These are phyloP conservation scores for Tholera decimalis DNA, from an alignment of 2,888 invertebrate species.

Conservation along the genomic window DNA sequence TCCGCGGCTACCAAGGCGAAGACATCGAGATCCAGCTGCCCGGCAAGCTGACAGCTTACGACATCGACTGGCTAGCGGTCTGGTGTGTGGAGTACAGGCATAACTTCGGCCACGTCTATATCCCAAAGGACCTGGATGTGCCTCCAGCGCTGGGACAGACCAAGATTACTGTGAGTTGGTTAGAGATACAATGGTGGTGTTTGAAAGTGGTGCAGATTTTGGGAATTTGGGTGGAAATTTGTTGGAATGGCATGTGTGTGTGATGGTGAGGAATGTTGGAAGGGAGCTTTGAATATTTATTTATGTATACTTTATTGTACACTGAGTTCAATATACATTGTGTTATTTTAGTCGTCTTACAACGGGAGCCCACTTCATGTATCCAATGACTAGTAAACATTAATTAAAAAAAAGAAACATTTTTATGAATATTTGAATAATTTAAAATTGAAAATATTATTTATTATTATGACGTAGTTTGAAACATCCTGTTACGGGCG, in stretches of 20 bases:
- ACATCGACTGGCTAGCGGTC: slow-evolving; percentile 97
- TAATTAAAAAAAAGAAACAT: no score
- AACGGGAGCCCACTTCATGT: no score
- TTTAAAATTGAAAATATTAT: no score
- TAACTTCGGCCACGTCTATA: slow-evolving; percentile 97
- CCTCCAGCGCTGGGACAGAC: slow-evolving; percentile 98
- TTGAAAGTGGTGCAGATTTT: not conserved
- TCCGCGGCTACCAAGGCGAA: slow-evolving; percentile 97
- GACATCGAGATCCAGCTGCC: slow-evolving; percentile 98
- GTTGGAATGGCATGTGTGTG: not conserved
- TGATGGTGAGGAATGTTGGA: not conserved
- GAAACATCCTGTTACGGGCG: no score
- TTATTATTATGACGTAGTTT: no score
- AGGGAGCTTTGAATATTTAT: not conserved
- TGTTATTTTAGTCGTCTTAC: no score
- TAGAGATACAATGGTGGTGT: not conserved
- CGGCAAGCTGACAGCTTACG: slow-evolving; percentile 96
- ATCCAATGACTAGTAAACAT: no score
- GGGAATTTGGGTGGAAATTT: not conserved
- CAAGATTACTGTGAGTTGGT: slow-evolving; percentile 95
- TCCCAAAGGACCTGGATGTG: slow-evolving; percentile 97
- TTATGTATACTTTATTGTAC: no score
- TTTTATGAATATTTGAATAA: no score
- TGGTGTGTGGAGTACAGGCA: slow-evolving; percentile 98
- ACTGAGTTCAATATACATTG: no score